These are phyloP conservation scores for Mechanitis messenoides DNA, from an alignment of 2,888 invertebrate genomes.

Conservation along the genomic window DNA sequence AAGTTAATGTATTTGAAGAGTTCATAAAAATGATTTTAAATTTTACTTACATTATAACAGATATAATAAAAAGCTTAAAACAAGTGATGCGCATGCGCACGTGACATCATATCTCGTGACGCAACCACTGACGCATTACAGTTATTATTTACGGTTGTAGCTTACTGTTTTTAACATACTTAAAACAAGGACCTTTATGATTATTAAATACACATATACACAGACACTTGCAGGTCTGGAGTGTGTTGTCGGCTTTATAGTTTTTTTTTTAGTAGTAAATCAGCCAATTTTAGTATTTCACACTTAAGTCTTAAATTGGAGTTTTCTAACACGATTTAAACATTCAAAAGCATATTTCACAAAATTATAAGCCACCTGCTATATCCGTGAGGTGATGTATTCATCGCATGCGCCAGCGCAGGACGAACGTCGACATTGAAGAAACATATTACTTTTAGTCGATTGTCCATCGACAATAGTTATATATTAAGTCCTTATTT, in stretches of 20 bases:
- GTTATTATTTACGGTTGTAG: conserved; percentile 19
- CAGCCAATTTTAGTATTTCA: too few relatives aligned
- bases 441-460: conserved; percentile 7
- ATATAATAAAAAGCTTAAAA: too few relatives aligned
- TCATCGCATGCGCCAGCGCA: conserved; percentile 14
- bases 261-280: neutral
- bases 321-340: conserved; percentile 12
- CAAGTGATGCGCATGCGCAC: conserved; percentile 1
- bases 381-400: conserved; percentile 22
- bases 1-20: too few relatives aligned
- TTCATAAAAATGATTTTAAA: too few relatives aligned
- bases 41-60: too few relatives aligned
- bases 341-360: conserved; percentile 21
- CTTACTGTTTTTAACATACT: conserved; percentile 11
- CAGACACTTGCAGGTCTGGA: too few relatives aligned
- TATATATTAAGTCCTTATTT: neutral
- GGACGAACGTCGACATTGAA: conserved; percentile 15
- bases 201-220: too few relatives aligned
- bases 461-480: neutral
- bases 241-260: conserved; percentile 8
- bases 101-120: conserved; percentile 24
- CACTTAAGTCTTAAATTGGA: too few relatives aligned
- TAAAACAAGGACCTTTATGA: too few relatives aligned
- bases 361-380: conserved; percentile 21
- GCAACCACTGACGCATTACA: conserved; percentile 24